Percentiles rank a stretch among this genome's conserved stretches.
These are phyloP conservation scores for Malaclemys terrapin DNA, from an alignment of 2,113 vertebrate genomes.

Conservation along the genomic window DNA sequence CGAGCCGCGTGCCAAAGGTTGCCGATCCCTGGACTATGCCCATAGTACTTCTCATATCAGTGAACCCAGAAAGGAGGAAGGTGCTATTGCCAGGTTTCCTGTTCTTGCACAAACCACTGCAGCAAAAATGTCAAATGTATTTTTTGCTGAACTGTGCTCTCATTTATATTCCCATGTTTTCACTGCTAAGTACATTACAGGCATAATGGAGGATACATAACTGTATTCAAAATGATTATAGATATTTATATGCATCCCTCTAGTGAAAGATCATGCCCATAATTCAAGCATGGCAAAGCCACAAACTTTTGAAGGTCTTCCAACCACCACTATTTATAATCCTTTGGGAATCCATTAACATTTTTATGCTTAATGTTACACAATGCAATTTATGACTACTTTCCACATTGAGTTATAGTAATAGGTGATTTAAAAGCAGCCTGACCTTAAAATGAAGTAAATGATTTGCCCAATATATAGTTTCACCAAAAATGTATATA, in stretches of 20 bases:
- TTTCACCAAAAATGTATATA: neutral
- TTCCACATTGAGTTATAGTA: slow-evolving; percentile 45
- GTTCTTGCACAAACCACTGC: neutral
- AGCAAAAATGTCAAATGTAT: neutral
- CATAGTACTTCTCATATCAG: neutral
- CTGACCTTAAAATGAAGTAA: slow-evolving; percentile 52
- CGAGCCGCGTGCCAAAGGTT: too few species aligned
- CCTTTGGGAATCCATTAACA: slow-evolving; percentile 55
- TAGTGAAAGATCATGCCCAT: slow-evolving; percentile 50
- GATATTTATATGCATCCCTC: slow-evolving; percentile 62
- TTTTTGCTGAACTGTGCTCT: slow-evolving; percentile 3
- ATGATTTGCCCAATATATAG: neutral
- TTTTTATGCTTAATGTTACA: slow-evolving; percentile 54
- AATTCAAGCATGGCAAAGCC: slow-evolving; percentile 59
- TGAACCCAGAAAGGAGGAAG: neutral
- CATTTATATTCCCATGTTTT: slow-evolving; percentile 5
- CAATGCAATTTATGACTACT: slow-evolving; percentile 48
- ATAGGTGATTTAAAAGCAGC: slow-evolving; percentile 52
- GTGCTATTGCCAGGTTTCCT: neutral
- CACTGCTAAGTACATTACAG: slow-evolving; percentile 40
- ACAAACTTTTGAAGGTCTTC: slow-evolving; percentile 62
- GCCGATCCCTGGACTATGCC: neutral
- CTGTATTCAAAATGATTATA: slow-evolving; percentile 49
- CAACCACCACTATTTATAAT: slow-evolving; percentile 56
- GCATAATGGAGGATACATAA: slow-evolving; percentile 59